Evolutionary conservation across 2,888 invertebrate species (phyloP), one percentile per base, ranked within the genome.

Genomic region (Aethes cnicana): DNA sequence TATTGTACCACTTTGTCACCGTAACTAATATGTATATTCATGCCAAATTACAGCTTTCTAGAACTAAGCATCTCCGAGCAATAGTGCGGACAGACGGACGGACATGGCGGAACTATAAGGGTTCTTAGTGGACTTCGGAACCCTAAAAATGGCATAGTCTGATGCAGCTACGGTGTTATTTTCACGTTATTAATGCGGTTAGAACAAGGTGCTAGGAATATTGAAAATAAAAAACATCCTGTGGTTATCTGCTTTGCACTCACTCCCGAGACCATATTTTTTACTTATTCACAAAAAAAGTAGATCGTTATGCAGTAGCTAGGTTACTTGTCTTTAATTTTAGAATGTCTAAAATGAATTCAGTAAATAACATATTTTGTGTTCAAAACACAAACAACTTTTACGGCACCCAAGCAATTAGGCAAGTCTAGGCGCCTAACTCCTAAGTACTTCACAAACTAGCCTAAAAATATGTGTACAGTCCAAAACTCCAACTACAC

Each of bases 401-500:
- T n/a, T 7, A 26, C 6, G 7, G 4, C 11, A 9, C 16, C 32
- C 23, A 42, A 12, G 21, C 16, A 16, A 18, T 28, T 12, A 7
- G n/a, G 25, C 30, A 18, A 17, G 4, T 28, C 9, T 35, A 30
- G 28, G n/a, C n/a, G n/a, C n/a, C 20, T 35, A 43, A 42, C 49
- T 39, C 11, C 21, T 11, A 37, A 52, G 30, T 12, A 14, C 7
- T 12, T 11, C 21, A 42, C 30, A 32, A 32, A 44, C 32, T 44
- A 28, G 30, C 16, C 39, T 25, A 32, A 68, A 64, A 68, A 64
- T 63, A 56, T 58, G 57, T 58, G 57, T 55, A 60, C 67, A 63
- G 46, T 57, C 66, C 63, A 66, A 70, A 69, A 66, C 64, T 66
- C 61, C 56, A 63, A 71, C 71, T 66, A 69, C 68, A 37, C 64